Conservation (phyloP, 2,797 vertebrate genomes). For the Botia kubotai region DNA sequence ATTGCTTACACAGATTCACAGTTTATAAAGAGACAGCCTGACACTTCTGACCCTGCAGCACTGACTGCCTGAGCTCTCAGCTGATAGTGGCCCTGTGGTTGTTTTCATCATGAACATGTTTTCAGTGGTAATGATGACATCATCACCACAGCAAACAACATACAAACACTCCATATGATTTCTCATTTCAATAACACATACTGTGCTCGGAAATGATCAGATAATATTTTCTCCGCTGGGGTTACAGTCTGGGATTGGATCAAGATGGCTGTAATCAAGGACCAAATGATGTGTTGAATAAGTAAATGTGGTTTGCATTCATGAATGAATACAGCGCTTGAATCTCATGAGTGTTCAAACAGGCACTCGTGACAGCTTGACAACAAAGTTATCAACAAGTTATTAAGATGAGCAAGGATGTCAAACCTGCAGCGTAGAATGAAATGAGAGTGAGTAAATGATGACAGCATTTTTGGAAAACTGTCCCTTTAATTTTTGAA, state of each 20-base stretch:
- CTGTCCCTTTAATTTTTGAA: no score
- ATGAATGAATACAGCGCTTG: neutral
- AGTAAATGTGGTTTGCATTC: neutral
- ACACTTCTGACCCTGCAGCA: no score
- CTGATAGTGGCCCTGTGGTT: constrained; percentile 38
- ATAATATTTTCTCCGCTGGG: neutral
- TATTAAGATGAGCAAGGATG: no score
- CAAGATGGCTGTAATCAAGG: neutral
- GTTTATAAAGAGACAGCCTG: no score
- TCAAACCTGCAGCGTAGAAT: no score
- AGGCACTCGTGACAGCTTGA: no score
- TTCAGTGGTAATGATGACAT: constrained; percentile 52
- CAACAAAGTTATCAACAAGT: no score
- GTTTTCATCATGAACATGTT: neutral
- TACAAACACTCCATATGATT: neutral
- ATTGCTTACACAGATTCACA: no score
- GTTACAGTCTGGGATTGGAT: neutral
- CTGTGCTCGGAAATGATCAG: neutral
- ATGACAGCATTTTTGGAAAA: no score
- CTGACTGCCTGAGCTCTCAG: constrained; percentile 43
- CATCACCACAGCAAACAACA: neutral
- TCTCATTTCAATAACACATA: neutral
- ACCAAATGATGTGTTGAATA: neutral
- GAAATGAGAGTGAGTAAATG: no score
- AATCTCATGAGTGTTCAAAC: no score